phyloP scores from a whole-genome alignment of 2,797 vertebrate genomes.

The Oreonectes daqikongensis region DNA sequence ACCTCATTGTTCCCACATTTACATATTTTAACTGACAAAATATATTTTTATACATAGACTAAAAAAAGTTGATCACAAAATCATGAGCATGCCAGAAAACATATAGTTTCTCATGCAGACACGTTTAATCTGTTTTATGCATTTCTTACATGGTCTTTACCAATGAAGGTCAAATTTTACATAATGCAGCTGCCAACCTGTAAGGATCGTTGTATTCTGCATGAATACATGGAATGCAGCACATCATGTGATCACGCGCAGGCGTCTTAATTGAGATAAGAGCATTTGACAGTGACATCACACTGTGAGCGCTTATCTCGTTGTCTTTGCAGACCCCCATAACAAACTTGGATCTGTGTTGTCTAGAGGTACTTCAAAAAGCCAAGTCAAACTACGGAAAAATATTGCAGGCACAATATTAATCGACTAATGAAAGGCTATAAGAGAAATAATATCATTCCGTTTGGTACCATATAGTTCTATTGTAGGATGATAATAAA shows the following conservation, averaged over 20 bases:
- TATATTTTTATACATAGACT: too few species aligned
- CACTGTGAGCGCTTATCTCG: constrained; percentile 16
- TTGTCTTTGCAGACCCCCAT: constrained; percentile 30
- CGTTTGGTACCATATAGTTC: not conserved
- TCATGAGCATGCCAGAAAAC: not conserved
- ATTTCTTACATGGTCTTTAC: constrained; percentile 7
- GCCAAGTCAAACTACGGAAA: constrained; percentile 11
- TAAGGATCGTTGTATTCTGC: constrained; percentile 6
- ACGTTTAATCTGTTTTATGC: not conserved
- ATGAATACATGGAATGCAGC: constrained; percentile 32
- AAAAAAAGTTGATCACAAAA: too few species aligned
- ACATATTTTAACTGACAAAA: too few species aligned
- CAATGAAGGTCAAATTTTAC: constrained; percentile 23
- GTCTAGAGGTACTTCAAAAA: too few species aligned
- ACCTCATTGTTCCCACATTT: not conserved
- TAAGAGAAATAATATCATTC: too few species aligned
- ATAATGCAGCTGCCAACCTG: not conserved
- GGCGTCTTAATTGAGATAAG: constrained; percentile 27
- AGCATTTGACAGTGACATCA: constrained; percentile 36
- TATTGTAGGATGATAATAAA: not conserved
- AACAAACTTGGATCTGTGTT: not conserved
- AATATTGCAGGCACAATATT: constrained; percentile 7
- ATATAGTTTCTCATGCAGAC: not conserved
- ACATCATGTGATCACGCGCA: constrained; percentile 19
- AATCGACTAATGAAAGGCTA: too few species aligned